Conservation (phyloP, 2,888 invertebrate genomes). For the Hirtodrosophila trivittata region DNA sequence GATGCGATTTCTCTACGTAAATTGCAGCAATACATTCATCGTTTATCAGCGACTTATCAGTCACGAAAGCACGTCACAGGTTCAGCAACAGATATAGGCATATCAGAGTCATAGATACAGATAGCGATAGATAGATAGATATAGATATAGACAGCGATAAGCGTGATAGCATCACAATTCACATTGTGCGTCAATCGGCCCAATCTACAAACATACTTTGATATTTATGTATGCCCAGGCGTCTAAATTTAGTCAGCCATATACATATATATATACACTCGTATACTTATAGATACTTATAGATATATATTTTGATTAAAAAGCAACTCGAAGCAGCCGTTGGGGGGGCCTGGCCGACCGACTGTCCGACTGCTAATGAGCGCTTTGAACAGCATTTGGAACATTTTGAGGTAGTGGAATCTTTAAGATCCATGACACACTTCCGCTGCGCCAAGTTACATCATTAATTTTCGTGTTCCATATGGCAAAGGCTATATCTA, state of each 20-base stretch:
- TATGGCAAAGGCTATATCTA: constrained; percentile 44
- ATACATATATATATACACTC: constrained; percentile 28
- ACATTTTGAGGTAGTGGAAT: constrained; percentile 56
- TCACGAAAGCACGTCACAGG: constrained; percentile 43
- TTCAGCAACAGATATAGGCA: constrained; percentile 16
- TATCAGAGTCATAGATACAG: constrained; percentile 31
- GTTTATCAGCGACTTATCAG: constrained; percentile 49
- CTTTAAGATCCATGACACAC: constrained; percentile 76
- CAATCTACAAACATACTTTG: constrained; percentile 36
- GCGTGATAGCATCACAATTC: constrained; percentile 63
- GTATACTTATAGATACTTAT: constrained; percentile 17
- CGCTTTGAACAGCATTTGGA: constrained; percentile 32
- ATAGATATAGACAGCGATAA: constrained; percentile 65
- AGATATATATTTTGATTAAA: constrained; percentile 57
- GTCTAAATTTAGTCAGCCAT: constrained; percentile 60
- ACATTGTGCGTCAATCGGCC: constrained; percentile 72
- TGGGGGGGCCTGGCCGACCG: constrained; percentile 26
- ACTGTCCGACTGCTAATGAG: constrained; percentile 67
- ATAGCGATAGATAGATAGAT: constrained; percentile 22
- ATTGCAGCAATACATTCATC: constrained; percentile 30
- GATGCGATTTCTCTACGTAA: neutral
- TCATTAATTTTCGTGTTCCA: constrained; percentile 74
- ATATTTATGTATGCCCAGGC: constrained; percentile 31
- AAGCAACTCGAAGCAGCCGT: constrained; percentile 5
- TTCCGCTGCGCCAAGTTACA: constrained; percentile 73